Conservation (phyloP, 2,888 invertebrate genomes). For the Bedellia somnulentella region DNA sequence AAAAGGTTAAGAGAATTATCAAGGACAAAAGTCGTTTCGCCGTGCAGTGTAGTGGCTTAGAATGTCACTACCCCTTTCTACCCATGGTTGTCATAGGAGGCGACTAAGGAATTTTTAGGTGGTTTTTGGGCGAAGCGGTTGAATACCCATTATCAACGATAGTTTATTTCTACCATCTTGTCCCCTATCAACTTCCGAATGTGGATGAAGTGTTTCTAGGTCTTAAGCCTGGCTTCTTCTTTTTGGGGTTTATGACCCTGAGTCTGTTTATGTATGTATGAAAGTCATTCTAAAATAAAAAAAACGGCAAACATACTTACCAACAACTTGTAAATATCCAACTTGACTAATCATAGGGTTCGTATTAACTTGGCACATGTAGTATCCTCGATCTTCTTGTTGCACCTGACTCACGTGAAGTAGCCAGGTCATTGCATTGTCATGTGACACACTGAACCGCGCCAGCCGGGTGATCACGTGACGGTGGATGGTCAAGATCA, state of each 20-base stretch:
- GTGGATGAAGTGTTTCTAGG: too few relatives aligned
- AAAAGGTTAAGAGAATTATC: too few relatives aligned
- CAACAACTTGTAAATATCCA: constrained; percentile 89
- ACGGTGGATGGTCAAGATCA: constrained; percentile 90
- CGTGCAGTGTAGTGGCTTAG: too few relatives aligned
- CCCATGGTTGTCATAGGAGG: too few relatives aligned
- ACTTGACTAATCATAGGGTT: constrained; percentile 95
- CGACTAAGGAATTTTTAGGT: too few relatives aligned
- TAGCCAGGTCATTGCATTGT: constrained; percentile 90
- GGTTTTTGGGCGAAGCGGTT: too few relatives aligned
- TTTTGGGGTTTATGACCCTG: too few relatives aligned
- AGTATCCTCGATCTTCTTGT: constrained; percentile 88
- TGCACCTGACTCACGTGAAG: constrained; percentile 90
- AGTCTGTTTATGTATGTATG: background rate
- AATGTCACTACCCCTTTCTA: too few relatives aligned
- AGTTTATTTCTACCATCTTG: too few relatives aligned
- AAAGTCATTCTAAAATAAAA: background rate
- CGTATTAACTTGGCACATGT: constrained; percentile 89
- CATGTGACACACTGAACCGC: constrained; percentile 88
- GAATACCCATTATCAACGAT: too few relatives aligned
- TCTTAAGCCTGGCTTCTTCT: background rate
- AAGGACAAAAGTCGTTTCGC: too few relatives aligned
- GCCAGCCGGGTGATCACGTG: constrained; percentile 89
- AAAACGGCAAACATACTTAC: constrained; percentile 72
- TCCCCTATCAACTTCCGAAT: too few relatives aligned